Conservation (phyloP, 2,888 invertebrate species). For the Cerastoderma edule region DNA sequence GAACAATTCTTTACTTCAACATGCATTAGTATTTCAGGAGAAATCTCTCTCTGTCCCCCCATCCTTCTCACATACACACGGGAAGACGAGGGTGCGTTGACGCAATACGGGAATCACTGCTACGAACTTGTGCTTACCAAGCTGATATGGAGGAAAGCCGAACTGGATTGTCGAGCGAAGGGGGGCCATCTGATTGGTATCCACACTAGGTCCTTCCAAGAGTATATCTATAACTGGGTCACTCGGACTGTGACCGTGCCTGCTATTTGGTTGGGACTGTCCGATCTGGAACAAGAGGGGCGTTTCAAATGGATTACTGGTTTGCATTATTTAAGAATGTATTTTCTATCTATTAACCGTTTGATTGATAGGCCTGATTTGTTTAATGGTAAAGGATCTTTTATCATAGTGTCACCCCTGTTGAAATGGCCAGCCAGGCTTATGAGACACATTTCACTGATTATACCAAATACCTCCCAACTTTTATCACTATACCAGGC, state of each 20-base stretch:
- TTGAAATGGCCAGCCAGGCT: neutral
- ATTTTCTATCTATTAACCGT: neutral
- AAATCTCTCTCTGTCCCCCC: neutral
- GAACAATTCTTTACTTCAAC: no score
- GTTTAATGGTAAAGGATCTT: neutral
- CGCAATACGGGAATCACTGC: conserved; percentile 12
- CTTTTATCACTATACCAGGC: neutral
- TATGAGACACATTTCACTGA: neutral
- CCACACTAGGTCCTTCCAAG: neutral
- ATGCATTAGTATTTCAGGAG: conserved; percentile 10
- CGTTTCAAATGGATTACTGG: conserved; percentile 17
- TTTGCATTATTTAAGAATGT: neutral
- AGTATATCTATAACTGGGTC: conserved; percentile 19
- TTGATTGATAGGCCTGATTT: neutral
- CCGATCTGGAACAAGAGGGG: neutral
- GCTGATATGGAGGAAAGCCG: conserved; percentile 28
- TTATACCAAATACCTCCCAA: neutral
- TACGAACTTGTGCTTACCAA: conserved; percentile 18
- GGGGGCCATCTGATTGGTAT: conserved; percentile 18
- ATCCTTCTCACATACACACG: conserved; percentile 3
- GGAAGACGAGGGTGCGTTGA: conserved; percentile 20
- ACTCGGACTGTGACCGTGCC: neutral
- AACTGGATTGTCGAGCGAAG: conserved; percentile 24
- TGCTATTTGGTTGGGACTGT: conserved; percentile 29
- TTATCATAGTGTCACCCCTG: neutral